Evolutionary conservation across 64 coral and sea anemone species (phyloP).

Genomic region (Astreopora myriophthalma): DNA sequence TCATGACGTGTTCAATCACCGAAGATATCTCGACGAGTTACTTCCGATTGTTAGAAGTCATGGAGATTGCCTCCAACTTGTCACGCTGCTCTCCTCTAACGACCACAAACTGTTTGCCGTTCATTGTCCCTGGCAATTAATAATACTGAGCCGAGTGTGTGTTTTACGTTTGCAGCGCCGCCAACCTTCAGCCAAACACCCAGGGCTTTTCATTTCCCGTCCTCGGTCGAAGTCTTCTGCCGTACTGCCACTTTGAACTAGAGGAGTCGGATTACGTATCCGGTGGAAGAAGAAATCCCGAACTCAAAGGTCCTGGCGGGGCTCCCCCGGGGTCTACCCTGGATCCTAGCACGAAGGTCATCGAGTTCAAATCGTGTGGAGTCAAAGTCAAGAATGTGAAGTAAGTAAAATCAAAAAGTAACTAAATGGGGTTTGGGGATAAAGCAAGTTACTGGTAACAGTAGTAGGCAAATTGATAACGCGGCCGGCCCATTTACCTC

Average conservation of each 20-base stretch:
- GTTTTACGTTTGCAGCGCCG: constrained; percentile 50
- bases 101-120: too few relatives aligned
- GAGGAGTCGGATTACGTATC: constrained; percentile 92
- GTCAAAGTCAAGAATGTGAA: constrained; percentile 94
- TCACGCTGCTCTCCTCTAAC: too few relatives aligned
- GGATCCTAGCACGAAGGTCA: constrained; percentile 88
- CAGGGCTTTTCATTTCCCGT: constrained; percentile 48
- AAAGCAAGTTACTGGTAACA: too few relatives aligned
- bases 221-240: constrained; percentile 74
- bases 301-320: constrained; percentile 87
- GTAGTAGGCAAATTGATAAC: too few relatives aligned
- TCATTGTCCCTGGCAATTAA: too few relatives aligned
- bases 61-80: too few relatives aligned
- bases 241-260: constrained; percentile 98
- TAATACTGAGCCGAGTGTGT: background rate
- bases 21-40: too few relatives aligned
- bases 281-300: constrained; percentile 91
- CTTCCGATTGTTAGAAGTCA: too few relatives aligned
- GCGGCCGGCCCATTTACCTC: too few relatives aligned
- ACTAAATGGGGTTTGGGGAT: too few relatives aligned
- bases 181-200: constrained; percentile 74
- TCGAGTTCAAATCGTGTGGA: constrained; percentile 98
- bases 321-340: constrained; percentile 94
- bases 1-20: too few relatives aligned
- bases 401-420: too few relatives aligned